Conservation (phyloP, 2,113 vertebrate genomes). For the Suncus etruscus region DNA sequence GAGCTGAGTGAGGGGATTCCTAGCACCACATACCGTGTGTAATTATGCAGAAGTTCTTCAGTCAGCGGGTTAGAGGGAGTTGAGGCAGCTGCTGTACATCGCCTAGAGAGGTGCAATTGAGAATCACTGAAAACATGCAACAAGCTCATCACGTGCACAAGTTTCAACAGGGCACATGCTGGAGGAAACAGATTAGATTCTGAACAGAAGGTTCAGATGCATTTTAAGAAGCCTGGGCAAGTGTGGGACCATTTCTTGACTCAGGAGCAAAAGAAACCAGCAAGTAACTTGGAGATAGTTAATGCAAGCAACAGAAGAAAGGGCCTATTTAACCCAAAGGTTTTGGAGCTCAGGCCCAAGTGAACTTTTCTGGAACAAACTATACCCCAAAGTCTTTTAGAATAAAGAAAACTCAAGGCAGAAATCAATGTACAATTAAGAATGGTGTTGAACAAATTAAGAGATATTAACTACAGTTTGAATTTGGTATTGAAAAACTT, state of each 20-base stretch:
- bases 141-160: constrained; percentile 77
- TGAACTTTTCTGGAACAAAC: constrained; percentile 3
- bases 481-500: not conserved
- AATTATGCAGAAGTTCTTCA: constrained; percentile 84
- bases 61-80: constrained; percentile 84
- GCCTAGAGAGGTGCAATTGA: constrained; percentile 86
- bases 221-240: not conserved
- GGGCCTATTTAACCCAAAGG: not conserved
- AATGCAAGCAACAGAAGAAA: not conserved
- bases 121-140: constrained; percentile 85
- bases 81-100: constrained; percentile 83
- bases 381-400: not conserved
- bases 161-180: constrained; percentile 44
- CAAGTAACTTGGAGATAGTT: not conserved
- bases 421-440: not conserved
- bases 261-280: not conserved
- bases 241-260: not conserved
- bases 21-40: constrained; percentile 86
- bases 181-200: constrained; percentile 34
- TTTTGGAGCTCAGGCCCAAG: not conserved
- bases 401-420: not conserved
- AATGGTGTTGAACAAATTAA: not conserved
- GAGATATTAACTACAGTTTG: not conserved
- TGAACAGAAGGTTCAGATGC: not conserved
- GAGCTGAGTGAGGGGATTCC: not conserved